Conservation (phyloP, 2,888 invertebrate species). For the Pherbina coryleti region DNA sequence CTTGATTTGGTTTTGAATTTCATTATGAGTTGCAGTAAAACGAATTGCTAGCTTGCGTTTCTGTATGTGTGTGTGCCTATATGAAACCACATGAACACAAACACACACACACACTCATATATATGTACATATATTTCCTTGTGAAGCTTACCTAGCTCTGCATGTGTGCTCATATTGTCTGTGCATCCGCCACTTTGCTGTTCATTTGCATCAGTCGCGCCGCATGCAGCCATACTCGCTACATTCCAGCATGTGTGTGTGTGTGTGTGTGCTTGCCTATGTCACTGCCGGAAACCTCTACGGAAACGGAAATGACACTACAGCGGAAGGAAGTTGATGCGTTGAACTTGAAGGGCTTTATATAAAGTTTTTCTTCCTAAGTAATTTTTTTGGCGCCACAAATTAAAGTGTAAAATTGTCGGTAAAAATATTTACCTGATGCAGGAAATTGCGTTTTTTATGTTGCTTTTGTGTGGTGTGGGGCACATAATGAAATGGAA, state of each 20-base stretch:
- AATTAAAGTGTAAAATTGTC: conserved; percentile 20
- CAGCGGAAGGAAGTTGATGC: conserved; percentile 35
- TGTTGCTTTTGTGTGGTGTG: not conserved
- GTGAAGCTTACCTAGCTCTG: not conserved
- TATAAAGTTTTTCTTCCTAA: no score
- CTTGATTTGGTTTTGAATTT: conserved; percentile 23
- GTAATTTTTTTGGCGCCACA: not conserved
- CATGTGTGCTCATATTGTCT: not conserved
- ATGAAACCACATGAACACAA: not conserved
- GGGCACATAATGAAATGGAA: no score
- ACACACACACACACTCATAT: no score
- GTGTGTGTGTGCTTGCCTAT: not conserved
- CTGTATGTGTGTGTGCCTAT: conserved; percentile 8
- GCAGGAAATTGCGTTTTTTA: conserved; percentile 26
- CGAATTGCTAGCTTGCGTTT: not conserved
- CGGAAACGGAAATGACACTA: conserved; percentile 42
- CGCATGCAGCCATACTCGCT: not conserved
- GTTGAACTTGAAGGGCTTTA: conserved; percentile 19
- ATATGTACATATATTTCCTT: not conserved
- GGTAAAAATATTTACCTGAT: conserved; percentile 23
- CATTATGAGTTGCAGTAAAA: conserved; percentile 10
- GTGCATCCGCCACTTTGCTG: not conserved
- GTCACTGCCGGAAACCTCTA: conserved; percentile 22
- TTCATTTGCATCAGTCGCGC: conserved; percentile 30
- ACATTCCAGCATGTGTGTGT: not conserved